phyloP scores from a whole-genome alignment of 2,113 vertebrate species.

The Cheilinus undulatus region DNA sequence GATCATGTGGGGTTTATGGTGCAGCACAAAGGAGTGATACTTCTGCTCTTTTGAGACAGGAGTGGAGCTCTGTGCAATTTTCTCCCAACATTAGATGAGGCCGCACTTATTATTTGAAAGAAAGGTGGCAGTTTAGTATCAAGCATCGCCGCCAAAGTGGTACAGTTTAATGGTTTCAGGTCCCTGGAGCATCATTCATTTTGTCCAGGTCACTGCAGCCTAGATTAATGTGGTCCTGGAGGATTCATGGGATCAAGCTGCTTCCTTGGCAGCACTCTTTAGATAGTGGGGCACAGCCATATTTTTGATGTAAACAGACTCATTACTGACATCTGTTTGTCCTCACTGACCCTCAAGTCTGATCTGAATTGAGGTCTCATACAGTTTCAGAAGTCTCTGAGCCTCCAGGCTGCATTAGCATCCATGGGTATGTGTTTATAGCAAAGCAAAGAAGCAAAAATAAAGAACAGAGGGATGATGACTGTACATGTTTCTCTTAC shows the following conservation, averaged over 20 bases:
- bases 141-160: conserved; percentile 35
- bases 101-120: conserved; percentile 49
- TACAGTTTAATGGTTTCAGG: conserved; percentile 49
- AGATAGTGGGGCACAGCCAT: conserved; percentile 27
- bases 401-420: background rate
- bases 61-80: background rate
- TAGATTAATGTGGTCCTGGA: conserved; percentile 53
- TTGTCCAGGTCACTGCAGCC: conserved; percentile 71
- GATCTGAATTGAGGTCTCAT: conserved; percentile 31
- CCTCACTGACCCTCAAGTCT: conserved; percentile 36
- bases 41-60: conserved; percentile 21
- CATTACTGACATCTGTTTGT: conserved; percentile 39
- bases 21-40: conserved; percentile 6
- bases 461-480: background rate
- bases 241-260: conserved; percentile 40
- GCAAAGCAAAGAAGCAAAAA: conserved; percentile 1
- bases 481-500: conserved; percentile 55
- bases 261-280: conserved; percentile 33
- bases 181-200: conserved; percentile 52
- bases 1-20: background rate
- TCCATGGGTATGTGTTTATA: conserved; percentile 18
- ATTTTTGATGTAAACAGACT: conserved; percentile 24
- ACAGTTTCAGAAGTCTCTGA: conserved; percentile 1
- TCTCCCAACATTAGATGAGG: conserved; percentile 30
- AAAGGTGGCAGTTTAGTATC: conserved; percentile 54